These are phyloP conservation scores for Meteorus cinctellus DNA, from an alignment of 2,888 invertebrate species.

Conservation along the genomic window DNA sequence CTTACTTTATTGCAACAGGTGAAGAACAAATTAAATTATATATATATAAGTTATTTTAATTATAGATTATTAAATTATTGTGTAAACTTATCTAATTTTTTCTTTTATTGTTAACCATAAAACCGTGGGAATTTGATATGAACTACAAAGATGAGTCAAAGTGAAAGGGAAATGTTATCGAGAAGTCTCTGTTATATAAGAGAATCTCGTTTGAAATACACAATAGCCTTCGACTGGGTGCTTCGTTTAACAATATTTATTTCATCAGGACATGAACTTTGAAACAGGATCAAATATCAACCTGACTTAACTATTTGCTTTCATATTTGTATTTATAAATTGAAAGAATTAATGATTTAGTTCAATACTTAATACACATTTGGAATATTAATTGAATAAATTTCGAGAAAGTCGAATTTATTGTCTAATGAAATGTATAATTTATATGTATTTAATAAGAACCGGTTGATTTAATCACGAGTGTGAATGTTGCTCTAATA, in stretches of 20 bases:
- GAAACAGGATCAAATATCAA: not conserved
- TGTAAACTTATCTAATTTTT: not conserved
- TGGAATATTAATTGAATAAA: too few relatives aligned
- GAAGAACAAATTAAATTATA: conserved; percentile 41
- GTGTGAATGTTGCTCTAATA: not conserved
- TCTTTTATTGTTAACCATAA: not conserved
- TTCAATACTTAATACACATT: not conserved
- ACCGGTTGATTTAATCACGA: conserved; percentile 3
- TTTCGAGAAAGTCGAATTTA: too few relatives aligned
- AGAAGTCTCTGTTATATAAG: not conserved
- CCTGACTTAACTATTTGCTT: not conserved
- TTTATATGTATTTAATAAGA: not conserved
- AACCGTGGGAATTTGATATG: not conserved
- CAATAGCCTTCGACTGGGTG: not conserved
- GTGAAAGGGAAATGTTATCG: conserved; percentile 12
- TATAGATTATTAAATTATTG: not conserved
- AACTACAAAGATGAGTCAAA: not conserved
- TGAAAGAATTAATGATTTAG: not conserved
- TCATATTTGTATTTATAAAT: not conserved
- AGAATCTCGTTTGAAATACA: not conserved
- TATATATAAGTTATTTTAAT: not conserved
- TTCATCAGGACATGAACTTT: not conserved
- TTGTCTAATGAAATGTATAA: too few relatives aligned
- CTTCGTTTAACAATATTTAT: not conserved
- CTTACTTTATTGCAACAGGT: conserved; percentile 72